Conservation (phyloP, 2,113 vertebrate genomes). For the Eurypyga helias region DNA sequence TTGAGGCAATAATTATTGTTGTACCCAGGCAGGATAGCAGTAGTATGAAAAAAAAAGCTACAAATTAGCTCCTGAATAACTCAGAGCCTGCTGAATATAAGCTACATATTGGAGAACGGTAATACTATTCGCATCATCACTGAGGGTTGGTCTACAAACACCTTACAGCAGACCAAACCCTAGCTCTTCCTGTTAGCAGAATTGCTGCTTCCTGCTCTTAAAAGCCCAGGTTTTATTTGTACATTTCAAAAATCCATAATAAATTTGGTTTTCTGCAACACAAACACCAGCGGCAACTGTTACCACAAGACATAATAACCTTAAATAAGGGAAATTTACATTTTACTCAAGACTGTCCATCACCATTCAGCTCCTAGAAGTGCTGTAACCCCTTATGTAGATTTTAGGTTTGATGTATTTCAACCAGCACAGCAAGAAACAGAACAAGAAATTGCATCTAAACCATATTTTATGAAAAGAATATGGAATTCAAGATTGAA, state of each 20-base stretch:
- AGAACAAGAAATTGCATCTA: background rate
- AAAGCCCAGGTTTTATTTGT: background rate
- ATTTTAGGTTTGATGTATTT: background rate
- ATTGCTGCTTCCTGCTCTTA: background rate
- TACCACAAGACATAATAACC: background rate
- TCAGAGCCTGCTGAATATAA: background rate
- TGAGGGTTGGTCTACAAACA: background rate
- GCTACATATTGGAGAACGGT: background rate
- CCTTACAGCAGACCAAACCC: background rate
- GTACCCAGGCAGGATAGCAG: background rate
- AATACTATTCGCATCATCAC: background rate
- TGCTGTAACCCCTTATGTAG: background rate
- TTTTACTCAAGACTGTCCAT: background rate
- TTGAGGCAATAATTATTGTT: background rate
- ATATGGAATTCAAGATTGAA: background rate
- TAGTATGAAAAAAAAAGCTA: background rate
- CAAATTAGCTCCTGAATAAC: background rate
- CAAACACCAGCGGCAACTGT: background rate
- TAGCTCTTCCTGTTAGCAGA: background rate
- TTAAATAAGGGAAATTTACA: background rate
- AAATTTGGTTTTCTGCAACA: background rate
- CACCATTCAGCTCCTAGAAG: background rate
- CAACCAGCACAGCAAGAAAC: background rate
- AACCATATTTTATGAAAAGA: background rate
- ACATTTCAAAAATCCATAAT: background rate